Evolutionary conservation across 2,888 invertebrate species (phyloP), one percentile per base, ranked within the genome.

Genomic region (Limenitis camilla): DNA sequence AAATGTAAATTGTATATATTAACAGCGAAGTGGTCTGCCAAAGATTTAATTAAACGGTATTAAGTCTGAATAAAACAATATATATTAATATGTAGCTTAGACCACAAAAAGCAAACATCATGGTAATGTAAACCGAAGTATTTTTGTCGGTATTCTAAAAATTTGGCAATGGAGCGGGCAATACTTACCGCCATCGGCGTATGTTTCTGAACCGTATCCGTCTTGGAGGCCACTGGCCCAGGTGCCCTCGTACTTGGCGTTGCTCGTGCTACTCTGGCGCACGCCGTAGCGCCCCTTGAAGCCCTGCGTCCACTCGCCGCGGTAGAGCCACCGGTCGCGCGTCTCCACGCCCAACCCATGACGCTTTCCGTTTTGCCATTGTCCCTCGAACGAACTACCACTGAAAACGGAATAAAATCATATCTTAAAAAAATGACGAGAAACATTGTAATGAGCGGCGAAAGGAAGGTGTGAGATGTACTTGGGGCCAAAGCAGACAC

Each of bases 221-320:
- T 99, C 99, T 86, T 99, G 99, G 58, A 99, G 92, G 63, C 99
- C 99, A 69, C 95, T 96, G 64, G 98, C 97, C 99, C 99, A 99
- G 59, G 98, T 98, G 72, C 98, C 98, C 83, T 98, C 97, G 88
- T 98, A 98, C 82, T 96, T 96, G 71, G 98, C 97, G 65, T 95
- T 96, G 66, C 97, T 97, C 60, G 96, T 95, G 60, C 95, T 93
- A 72, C 97, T 97, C 84, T 98, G 96, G 53, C 99, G 91, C 49
- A 98, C 96, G 36, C 99, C 99, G 87, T 99, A 99, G 61, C 99
- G 94, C 46, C 99, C 99, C 83, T 99, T 99, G 89, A 96, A 97
- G 40, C 99, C 99, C 79, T 97, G 96, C 54, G 98, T 97, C 98
- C 98, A 99, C 89, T 98, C 98, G 59, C 98, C 98, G 60, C 97